These are phyloP conservation scores for Psittacula derbiana DNA, from an alignment of 2,797 vertebrate genomes.

Conservation along the genomic window DNA sequence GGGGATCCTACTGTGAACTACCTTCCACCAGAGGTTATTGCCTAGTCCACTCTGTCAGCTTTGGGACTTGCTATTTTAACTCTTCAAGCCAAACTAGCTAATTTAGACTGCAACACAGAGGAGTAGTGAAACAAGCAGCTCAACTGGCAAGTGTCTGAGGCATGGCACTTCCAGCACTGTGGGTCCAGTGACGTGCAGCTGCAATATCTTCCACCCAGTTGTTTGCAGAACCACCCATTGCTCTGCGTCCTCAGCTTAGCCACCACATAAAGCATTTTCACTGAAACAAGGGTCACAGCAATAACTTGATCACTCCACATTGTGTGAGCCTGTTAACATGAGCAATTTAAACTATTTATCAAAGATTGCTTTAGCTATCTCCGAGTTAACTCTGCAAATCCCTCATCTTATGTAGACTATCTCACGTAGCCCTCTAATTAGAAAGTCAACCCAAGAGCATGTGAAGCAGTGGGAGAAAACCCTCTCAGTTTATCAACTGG, in stretches of 20 bases:
- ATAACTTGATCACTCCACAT: not conserved
- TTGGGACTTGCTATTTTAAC: not conserved
- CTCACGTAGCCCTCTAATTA: not conserved
- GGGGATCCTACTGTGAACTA: not conserved
- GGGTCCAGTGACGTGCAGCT: not conserved
- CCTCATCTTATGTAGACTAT: not conserved
- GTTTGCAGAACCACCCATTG: not conserved
- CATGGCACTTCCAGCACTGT: not conserved
- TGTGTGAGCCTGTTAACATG: not conserved
- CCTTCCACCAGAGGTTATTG: not conserved
- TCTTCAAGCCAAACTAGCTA: not conserved
- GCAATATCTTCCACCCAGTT: not conserved
- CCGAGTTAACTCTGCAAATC: not conserved
- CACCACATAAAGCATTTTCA: not conserved
- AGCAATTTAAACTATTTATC: not conserved
- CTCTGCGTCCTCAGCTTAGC: not conserved
- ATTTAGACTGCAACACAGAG: not conserved
- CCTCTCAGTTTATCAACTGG: not conserved
- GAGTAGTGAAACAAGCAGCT: not conserved
- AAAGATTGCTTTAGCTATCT: not conserved
- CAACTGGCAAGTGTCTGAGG: not conserved
- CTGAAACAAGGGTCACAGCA: not conserved
- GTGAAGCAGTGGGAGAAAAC: not conserved
- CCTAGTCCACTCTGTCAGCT: not conserved
- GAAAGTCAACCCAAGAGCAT: not conserved